phyloP scores from a whole-genome alignment of 2,888 invertebrate genomes.

The Amblyteles armatorius region DNA sequence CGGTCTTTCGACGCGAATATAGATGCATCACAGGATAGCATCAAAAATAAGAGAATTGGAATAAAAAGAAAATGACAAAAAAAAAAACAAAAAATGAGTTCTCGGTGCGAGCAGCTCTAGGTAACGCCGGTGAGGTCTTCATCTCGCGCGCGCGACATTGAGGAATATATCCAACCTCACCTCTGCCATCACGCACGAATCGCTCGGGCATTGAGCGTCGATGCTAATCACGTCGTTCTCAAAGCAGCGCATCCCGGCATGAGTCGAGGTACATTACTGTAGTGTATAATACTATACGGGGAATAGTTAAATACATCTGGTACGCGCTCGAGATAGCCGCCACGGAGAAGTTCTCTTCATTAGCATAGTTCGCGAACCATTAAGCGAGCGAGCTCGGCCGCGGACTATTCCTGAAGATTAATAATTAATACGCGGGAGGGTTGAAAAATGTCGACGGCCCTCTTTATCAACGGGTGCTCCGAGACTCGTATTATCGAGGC shows the following conservation, averaged over 20 bases:
- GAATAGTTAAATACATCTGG: constrained; percentile 52
- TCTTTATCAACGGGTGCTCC: constrained; percentile 63
- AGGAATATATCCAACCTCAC: constrained; percentile 79
- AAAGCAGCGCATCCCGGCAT: constrained; percentile 34
- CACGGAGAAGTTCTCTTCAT: constrained; percentile 43
- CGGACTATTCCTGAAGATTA: constrained; percentile 54
- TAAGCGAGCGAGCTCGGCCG: constrained; percentile 37
- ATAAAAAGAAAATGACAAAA: constrained; percentile 28
- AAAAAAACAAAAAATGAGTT: constrained; percentile 69
- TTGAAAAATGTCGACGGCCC: constrained; percentile 65
- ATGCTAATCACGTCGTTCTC: constrained; percentile 72
- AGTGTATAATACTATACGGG: not conserved
- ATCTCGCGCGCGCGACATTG: constrained; percentile 80
- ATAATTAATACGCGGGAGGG: constrained; percentile 67
- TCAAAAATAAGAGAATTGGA: constrained; percentile 69
- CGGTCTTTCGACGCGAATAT: constrained; percentile 30
- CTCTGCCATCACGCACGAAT: constrained; percentile 77
- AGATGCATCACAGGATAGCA: constrained; percentile 47
- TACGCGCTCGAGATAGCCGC: constrained; percentile 13
- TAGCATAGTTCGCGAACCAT: constrained; percentile 55
- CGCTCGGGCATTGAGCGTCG: constrained; percentile 72
- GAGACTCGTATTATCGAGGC: constrained; percentile 8
- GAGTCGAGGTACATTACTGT: constrained; percentile 26
- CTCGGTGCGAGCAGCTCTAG: not conserved
- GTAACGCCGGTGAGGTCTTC: constrained; percentile 77